Evolutionary conservation across 2,113 vertebrate genomes (phyloP), one percentile per base, ranked within the genome.

Genomic region (Galbula dea): DNA sequence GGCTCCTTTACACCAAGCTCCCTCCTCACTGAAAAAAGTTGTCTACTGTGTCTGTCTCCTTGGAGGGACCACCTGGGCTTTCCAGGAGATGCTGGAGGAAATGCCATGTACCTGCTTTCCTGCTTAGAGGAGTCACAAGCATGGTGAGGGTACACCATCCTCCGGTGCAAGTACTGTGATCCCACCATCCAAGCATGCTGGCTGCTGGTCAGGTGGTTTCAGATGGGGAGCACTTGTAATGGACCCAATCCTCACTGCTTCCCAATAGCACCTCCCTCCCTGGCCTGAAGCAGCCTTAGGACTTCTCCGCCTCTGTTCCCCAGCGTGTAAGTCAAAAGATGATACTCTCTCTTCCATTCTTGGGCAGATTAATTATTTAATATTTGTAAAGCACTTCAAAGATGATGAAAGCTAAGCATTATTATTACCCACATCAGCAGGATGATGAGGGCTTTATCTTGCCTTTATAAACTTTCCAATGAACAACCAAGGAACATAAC

Each of bases 381-480:
- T 91, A 89, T 86, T 96, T 91, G 85, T 36, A 80, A 91, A 95
- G 72, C 59, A 55, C 63, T 91, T 77, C 63, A 67, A 86, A 86
- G 65, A 84, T 59, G 75, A 91, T 52, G 72, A 85, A 85, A 26
- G 39, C 20, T 41, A 69, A 91, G 24, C 23, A 9, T 71, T 85
- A 48, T 93, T 83, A 85, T 48, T 83, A 36, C 10, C 65, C 76
- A 39, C n/a, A 41, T 62, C 58, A 83, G 41, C 10, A 45, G 74
- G 79, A 85, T 9, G 32, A 74, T 1, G 2, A 81, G 46, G 32
- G 51, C 39, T 88, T 78, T 63, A 37, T 63, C 68, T 75, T 2
- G 0, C 62, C 41, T 74, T 71, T 13, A 77, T 43, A 51, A 93
- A 93, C 76, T 66, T 86, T 51, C 73, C 3, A 9, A 24, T 59